Evolutionary conservation across 1,140 invertebrate genomes (phyloP), one percentile per base, ranked within the genome.

Genomic region (Eufriesea mexicana): DNA sequence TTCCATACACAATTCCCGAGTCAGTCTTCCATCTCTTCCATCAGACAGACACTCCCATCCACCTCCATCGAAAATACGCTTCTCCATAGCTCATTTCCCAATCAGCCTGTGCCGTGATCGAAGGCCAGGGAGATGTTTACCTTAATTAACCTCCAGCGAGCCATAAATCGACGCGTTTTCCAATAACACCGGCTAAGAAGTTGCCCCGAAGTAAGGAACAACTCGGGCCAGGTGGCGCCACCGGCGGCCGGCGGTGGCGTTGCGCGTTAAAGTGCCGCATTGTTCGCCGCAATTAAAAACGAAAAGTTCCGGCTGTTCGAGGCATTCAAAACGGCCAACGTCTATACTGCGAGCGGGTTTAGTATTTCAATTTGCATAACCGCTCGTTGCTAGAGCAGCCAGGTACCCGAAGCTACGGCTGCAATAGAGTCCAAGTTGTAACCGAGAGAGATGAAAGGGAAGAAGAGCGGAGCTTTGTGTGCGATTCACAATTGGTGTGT

Each of bases 231-330:
- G 1, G 10, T 16, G 14, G 18, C 2, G 6, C 18, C 18, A 57
- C 23, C 20, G 47, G 7, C n/a, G n/a, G n/a, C n/a, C n/a, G n/a
- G n/a, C n/a, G n/a, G n/a, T n/a, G n/a, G n/a, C n/a, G 28, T 59
- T 23, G 23, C 16, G 35, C 25, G 68, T 59, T 72, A 14, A 25
- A 62, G 70, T 23, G 1, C 23, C 28, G 16, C 28, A 73, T 79
- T 73, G 78, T 79, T 79, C 23, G 7, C 18, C 18, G 57, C 70
- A 79, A 73, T 79, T 79, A 79, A 62, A 73, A 73, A 79, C 57
- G 16, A 73, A 73, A n/a, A 45, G 45, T 79, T 61, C 18, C 35
- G 8, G 5, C 0, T 1, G 35, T 68, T 28, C n/a, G 42, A 49
- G 9, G n/a, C 10, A 45, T 57, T 79, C 23, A n/a, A 62, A 54